phyloP scores from a whole-genome alignment of 2,888 invertebrate species.

The Leptopilina myrica region DNA sequence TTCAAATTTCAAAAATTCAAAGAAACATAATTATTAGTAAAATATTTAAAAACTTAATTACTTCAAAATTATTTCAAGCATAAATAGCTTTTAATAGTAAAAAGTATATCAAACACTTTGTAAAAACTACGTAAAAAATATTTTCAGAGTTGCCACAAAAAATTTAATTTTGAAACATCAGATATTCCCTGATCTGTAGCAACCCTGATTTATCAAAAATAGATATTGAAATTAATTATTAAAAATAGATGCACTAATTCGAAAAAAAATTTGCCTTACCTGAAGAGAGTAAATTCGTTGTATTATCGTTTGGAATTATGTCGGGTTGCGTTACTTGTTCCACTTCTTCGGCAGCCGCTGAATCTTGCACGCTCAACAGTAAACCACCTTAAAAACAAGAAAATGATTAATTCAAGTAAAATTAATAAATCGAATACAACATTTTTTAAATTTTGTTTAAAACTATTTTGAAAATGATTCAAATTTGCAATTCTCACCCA shows the following conservation, averaged over 20 bases:
- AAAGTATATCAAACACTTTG: no score
- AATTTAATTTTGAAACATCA: no score
- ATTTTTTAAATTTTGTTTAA: no score
- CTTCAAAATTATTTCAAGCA: background rate
- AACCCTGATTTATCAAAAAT: no score
- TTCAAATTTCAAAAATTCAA: background rate
- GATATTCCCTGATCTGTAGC: no score
- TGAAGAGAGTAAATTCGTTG: constrained; percentile 83
- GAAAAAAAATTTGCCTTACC: constrained; percentile 76
- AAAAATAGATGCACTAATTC: no score
- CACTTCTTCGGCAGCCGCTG: constrained; percentile 85
- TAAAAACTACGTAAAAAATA: constrained; percentile 45
- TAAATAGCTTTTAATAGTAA: background rate
- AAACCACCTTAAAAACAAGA: constrained; percentile 80
- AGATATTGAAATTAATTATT: no score
- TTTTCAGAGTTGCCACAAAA: no score
- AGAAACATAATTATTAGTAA: background rate
- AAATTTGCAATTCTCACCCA: constrained; percentile 77
- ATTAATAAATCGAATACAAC: constrained; percentile 7
- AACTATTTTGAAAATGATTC: no score
- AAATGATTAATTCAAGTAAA: background rate
- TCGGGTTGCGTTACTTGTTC: constrained; percentile 81
- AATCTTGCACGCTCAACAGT: constrained; percentile 87
- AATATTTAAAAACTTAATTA: background rate
- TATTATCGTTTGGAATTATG: constrained; percentile 76